Base-by-base conservation (phyloP, 2,113 vertebrate species). In the Isichthys henryi region DNA sequence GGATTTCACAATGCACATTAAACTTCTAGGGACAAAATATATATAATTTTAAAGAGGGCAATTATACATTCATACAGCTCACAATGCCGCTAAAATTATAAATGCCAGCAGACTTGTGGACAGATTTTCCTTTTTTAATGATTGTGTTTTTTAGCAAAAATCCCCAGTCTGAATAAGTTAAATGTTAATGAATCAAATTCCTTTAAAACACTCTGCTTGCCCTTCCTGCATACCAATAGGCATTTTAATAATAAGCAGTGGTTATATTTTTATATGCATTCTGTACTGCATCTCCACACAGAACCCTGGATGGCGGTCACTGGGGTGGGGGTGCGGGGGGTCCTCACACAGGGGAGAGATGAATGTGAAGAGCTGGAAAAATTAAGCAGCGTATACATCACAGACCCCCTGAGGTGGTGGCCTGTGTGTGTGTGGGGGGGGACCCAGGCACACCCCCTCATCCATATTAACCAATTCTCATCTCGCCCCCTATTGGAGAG, bases 351-450 rank as follows among this genome's bases (percentile, higher is more conserved):
- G 27, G 86, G 56, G 86, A 52, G 86, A 88, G 89, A 90, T 90
- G 70, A 62, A 90, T 83, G 70, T n/a, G 39, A 35, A n/a, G 46
- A 52, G 62, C 89, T 21, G 43, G 70, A 90, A 35, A 83, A 90
- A 90, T 90, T 90, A 90, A 62, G 74, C 21, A 58, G 49, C 23
- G 27, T 50, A 88, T 90, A 88, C 21, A 90, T 88, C 89, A 90
- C 58, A 23, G 11, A 77, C 35, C 52, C 21, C 52, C 23, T 27
- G 21, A 45, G 88, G 88, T 17, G 23, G 35, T 27, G 58, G 23
- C 8, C 58, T 27, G n/a, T 62, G 56, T 62, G 23, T n/a, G 56
- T 53, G 50, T 52, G 70, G 31, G 46, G 48, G 11, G 21, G 43
- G 39, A 58, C 31, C 77, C 53, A 49, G 31, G 49, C 27, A 46